A percentile compares a stretch with the other conserved stretches of the same genome.
Conservation (phyloP, 2,888 invertebrate genomes). For the Pantelozetes paolii region DNA sequence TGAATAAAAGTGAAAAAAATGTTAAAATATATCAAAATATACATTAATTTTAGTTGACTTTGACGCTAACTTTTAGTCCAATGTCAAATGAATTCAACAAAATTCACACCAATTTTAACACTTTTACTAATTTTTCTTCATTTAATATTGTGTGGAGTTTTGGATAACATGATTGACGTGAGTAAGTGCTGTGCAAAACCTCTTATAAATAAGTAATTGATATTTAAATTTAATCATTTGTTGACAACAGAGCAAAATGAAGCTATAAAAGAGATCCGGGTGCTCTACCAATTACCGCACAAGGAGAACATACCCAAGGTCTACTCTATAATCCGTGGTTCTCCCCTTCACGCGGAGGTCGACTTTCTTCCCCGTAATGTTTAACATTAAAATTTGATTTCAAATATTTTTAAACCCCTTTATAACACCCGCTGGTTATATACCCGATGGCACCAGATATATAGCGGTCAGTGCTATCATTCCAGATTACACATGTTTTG, state of each 20-base stretch:
- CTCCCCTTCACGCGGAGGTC: slow-evolving; percentile 33
- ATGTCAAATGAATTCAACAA: not conserved
- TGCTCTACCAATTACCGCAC: slow-evolving; percentile 30
- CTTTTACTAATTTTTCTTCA: not conserved
- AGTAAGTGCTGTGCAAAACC: not conserved
- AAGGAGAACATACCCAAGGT: not conserved
- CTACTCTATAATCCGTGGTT: slow-evolving; percentile 13
- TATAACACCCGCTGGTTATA: too few species aligned
- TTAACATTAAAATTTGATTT: too few species aligned
- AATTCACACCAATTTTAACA: not conserved
- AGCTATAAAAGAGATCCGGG: slow-evolving; percentile 38
- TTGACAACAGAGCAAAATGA: slow-evolving; percentile 40
- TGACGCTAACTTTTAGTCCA: not conserved
- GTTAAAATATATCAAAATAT: too few species aligned
- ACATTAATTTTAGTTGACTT: not conserved
- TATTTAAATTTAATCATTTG: too few species aligned
- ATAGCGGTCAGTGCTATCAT: slow-evolving; percentile 27
- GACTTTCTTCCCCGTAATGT: slow-evolving; percentile 40
- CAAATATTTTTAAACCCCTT: too few species aligned
- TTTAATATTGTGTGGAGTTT: not conserved
- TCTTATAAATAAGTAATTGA: not conserved
- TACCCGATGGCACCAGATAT: slow-evolving; percentile 29
- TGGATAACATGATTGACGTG: slow-evolving; percentile 13
- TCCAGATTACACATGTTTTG: slow-evolving; percentile 27
- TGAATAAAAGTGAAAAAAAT: too few species aligned